phyloP scores from a whole-genome alignment of 2,888 invertebrate species.

The Kryphioiulus occultus region DNA sequence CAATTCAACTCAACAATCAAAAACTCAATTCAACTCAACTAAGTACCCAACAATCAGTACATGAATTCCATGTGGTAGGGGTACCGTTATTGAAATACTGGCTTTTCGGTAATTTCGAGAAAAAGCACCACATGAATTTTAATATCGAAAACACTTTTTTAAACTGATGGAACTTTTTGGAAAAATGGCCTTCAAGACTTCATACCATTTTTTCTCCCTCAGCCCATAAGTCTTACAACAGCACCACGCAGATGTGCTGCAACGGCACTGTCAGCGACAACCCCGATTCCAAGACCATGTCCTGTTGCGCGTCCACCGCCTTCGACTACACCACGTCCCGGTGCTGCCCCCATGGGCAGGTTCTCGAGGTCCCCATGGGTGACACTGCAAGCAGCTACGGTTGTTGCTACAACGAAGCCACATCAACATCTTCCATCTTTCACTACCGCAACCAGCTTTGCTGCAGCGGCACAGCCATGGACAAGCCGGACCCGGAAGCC shows the following conservation, averaged over 20 bases:
- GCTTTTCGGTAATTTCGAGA: too few relatives aligned
- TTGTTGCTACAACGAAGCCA: neutral
- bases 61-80: too few relatives aligned
- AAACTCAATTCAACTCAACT: too few relatives aligned
- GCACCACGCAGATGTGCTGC: slow-evolving; percentile 42
- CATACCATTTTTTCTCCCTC: neutral
- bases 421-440: neutral
- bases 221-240: neutral
- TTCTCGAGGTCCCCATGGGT: neutral
- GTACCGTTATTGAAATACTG: too few relatives aligned
- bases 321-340: neutral
- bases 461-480: neutral
- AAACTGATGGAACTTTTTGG: neutral
- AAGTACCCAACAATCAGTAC: too few relatives aligned
- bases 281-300: neutral
- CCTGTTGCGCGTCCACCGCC: neutral
- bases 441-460: neutral
- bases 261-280: neutral
- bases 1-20: too few relatives aligned
- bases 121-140: too few relatives aligned
- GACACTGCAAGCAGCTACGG: too few relatives aligned
- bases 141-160: neutral
- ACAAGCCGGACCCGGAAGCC: neutral
- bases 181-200: neutral
- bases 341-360: neutral